A percentile compares a stretch with the other conserved stretches of the same genome.
Conservation (phyloP, 2,113 vertebrate genomes). For the Lagopus muta region DNA sequence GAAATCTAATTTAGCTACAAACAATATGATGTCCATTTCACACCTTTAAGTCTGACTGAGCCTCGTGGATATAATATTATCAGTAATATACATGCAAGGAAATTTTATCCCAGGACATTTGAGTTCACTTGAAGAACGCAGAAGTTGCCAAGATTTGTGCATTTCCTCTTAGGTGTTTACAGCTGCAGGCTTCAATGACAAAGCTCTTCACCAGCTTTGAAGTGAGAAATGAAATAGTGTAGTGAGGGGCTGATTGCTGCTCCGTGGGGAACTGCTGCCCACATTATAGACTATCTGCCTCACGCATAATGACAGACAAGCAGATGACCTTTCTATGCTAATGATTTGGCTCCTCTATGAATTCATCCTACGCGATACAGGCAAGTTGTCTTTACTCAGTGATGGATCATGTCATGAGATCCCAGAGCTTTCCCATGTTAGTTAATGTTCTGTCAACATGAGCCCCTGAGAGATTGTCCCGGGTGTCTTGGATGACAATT, state of each 20-base stretch:
- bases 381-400: slow-evolving; percentile 58
- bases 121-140: neutral
- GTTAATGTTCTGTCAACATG: slow-evolving; percentile 70
- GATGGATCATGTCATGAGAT: slow-evolving; percentile 66
- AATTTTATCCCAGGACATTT: neutral
- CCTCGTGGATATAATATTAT: neutral
- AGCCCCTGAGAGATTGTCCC: slow-evolving; percentile 52
- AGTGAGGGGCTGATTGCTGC: slow-evolving; percentile 36
- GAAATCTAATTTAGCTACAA: neutral
- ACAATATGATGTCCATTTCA: neutral
- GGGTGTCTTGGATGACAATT: slow-evolving; percentile 56
- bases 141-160: neutral
- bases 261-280: slow-evolving; percentile 32
- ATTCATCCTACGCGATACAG: slow-evolving; percentile 51
- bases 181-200: neutral
- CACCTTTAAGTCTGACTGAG: neutral
- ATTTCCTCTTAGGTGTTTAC: slow-evolving; percentile 17
- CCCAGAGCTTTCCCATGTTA: slow-evolving; percentile 59
- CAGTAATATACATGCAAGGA: neutral
- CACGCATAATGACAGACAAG: slow-evolving; percentile 54
- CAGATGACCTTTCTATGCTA: slow-evolving; percentile 69
- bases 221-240: slow-evolving; percentile 19
- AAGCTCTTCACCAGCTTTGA: slow-evolving; percentile 5
- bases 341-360: slow-evolving; percentile 58
- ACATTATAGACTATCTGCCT: slow-evolving; percentile 59